Conservation (phyloP, 2,113 vertebrate species). For the human (Homo sapiens) region DNA sequence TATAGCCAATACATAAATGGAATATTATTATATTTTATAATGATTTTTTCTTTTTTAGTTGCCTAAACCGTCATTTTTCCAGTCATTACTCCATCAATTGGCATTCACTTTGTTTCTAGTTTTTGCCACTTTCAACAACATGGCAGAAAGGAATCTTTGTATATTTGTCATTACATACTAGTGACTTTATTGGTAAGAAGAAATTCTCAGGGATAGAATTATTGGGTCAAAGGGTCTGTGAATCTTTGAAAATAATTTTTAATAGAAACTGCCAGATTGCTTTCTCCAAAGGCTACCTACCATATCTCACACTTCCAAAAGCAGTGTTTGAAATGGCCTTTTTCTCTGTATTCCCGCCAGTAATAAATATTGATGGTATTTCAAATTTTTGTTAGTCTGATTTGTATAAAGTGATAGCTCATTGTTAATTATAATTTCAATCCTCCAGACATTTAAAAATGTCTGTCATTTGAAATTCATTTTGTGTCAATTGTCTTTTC, state of each 20-base stretch:
- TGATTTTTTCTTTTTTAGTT: neutral
- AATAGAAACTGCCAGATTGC: neutral
- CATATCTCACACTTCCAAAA: neutral
- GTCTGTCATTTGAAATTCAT: neutral
- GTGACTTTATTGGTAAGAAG: neutral
- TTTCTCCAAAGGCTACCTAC: neutral
- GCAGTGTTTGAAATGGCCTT: neutral
- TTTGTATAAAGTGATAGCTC: neutral
- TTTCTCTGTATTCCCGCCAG: neutral
- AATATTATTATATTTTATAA: neutral
- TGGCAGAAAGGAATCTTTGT: neutral
- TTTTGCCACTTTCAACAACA: neutral
- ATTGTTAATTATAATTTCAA: neutral
- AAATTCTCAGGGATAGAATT: neutral
- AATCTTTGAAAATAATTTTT: neutral
- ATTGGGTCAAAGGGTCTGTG: neutral
- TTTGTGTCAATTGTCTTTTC: neutral
- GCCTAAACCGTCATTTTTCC: neutral
- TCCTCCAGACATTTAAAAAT: neutral
- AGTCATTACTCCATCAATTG: neutral
- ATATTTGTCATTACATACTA: neutral
- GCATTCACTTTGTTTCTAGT: neutral
- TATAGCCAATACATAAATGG: neutral
- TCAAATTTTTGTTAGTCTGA: neutral
- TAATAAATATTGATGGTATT: neutral